Evolutionary conservation across 2,113 vertebrate species (phyloP), one percentile per base, ranked within the genome.

Genomic region (Telmatochromis sp.): DNA sequence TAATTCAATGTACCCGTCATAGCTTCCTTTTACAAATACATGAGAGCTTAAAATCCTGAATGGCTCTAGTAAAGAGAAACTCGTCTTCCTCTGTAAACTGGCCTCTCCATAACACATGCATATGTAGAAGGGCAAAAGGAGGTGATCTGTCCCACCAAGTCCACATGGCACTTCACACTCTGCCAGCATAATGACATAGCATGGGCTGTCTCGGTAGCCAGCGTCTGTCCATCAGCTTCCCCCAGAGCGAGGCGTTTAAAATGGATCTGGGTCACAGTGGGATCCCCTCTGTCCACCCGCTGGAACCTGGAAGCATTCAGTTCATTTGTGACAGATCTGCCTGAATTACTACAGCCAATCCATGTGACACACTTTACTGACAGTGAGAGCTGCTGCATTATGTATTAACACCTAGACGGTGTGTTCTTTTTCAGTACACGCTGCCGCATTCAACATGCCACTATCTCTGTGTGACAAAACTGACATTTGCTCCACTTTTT

Each of bases 231-330:
- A 7, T 92, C 92, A 89, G 88, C 81, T 87, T 84, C 89, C 91
- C 71, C 92, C 80, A 65, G 82, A 93, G 92, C 19, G 50, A 91
- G 83, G 40, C 83, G 54, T 94, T 94, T 92, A 91, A 94, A 91
- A 94, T 93, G 92, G 93, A 95, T 94, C 93, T 95, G 89, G 94
- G 94, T 94, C 92, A 94, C 93, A 94, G 91, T 91, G 89, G 93
- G 91, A 90, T 89, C 90, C 91, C 92, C 89, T 91, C 92, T 28
- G 88, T 91, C 92, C 85, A 12, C 88, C 86, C 88, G 21, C 89
- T 40, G 86, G 80, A 92, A 88, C 85, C 92, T 86, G 90, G 81
- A 87, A 89, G 92, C 91, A 2, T 78, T 84, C 45, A 7, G 75
- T 83, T 91, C 82, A 87, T 91, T 92, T 89, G 65, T 73, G 89